Evolutionary conservation across 1,140 invertebrate genomes (phyloP), one percentile per base, ranked within the genome.

Genomic region (Bradynema listronoti): DNA sequence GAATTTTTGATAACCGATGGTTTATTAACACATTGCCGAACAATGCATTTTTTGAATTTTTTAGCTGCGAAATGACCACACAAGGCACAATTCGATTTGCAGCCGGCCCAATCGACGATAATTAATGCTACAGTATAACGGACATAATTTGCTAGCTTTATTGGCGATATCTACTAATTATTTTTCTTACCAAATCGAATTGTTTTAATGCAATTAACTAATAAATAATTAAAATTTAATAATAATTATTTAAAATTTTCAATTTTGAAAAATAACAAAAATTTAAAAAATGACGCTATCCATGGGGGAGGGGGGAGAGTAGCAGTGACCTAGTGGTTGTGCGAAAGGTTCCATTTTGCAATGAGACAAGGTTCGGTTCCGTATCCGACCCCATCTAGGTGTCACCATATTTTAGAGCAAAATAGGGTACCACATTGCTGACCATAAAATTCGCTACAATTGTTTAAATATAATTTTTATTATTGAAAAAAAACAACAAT

Each of bases 41-140:
- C 25, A 9, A 19, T 39, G 24, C n/a, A 9, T 14, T 29, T 24
- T 47, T 7, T 46, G 7, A n/a, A 19, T 24, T 39, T 72, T 67
- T 61, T 36, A 68, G 66, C 14, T 68, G 66, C 22, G 55, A 63
- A 50, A 56, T 67, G 55, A 68, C 66, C 4, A 34, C 52, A 5
- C 56, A 62, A 36, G 66, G 66, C 6, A 68, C 69, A 33, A 68
- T 68, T 27, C 53, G 70, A 36, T 68, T 71, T 41, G 49, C 64
- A 9, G 65, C 66, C n/a, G 69, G 65, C 9, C 66, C 66, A 3
- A 29, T 63, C 4, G 68, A 71, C 14, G 63, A 56, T 16, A 14
- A 16, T 19, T 49, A 49, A 49, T 49, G 14, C n/a, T 4, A 45
- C 36, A 39, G 19, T 11, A 39, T 11, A 11, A 11, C 11, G 11